These are phyloP conservation scores for Pheosia tremula DNA, from an alignment of 2,888 invertebrate species.

Conservation along the genomic window DNA sequence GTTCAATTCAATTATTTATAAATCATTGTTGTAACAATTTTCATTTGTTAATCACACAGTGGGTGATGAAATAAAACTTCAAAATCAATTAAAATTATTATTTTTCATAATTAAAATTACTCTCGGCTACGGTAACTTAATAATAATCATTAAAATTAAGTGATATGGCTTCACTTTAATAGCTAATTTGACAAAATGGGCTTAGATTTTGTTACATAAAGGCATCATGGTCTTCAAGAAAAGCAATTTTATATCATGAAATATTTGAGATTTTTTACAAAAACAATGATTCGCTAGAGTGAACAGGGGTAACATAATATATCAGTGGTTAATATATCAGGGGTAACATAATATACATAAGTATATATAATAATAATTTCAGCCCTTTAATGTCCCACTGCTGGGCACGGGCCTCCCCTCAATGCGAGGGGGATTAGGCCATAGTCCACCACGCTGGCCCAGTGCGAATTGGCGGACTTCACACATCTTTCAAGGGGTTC, in stretches of 20 bases:
- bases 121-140: conserved; percentile 72
- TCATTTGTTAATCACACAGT: conserved; percentile 15
- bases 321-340: too few relatives aligned
- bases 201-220: conserved; percentile 16
- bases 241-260: neutral
- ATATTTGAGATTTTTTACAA: conserved; percentile 3
- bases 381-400: too few relatives aligned
- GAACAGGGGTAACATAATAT: conserved; percentile 33
- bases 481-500: too few relatives aligned
- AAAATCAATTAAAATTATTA: conserved; percentile 47
- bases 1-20: conserved; percentile 32
- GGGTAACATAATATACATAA: too few relatives aligned
- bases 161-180: conserved; percentile 78
- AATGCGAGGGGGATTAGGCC: too few relatives aligned
- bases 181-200: conserved; percentile 42
- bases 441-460: too few relatives aligned
- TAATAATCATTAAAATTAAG: conserved; percentile 63
- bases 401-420: too few relatives aligned
- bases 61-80: conserved; percentile 58
- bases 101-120: conserved; percentile 50
- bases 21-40: conserved; percentile 39
- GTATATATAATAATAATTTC: too few relatives aligned
- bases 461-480: too few relatives aligned
- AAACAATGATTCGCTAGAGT: conserved; percentile 14
- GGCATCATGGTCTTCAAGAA: neutral